Conservation (phyloP, 2,888 invertebrate genomes). For the Lordiphosa andalusiaca region DNA sequence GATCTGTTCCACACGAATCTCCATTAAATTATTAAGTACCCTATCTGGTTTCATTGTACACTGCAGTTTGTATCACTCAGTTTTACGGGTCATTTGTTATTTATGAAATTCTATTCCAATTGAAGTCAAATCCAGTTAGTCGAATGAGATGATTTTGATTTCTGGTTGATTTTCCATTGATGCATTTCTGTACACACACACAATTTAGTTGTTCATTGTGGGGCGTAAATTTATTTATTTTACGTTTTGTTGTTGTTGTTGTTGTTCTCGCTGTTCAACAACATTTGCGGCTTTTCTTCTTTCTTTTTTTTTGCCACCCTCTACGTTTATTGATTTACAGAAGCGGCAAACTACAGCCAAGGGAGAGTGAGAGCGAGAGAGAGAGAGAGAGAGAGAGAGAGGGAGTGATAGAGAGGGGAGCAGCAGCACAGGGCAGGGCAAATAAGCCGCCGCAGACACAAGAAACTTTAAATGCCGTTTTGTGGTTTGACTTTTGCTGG, state of each 20-base stretch:
- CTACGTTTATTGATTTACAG: slow-evolving; percentile 73
- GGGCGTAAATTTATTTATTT: slow-evolving; percentile 28
- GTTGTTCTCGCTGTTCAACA: slow-evolving; percentile 26
- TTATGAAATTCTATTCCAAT: slow-evolving; percentile 17
- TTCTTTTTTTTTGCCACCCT: slow-evolving; percentile 63
- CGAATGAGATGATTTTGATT: too few relatives aligned
- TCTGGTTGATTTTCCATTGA: neutral
- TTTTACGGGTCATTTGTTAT: slow-evolving; percentile 25
- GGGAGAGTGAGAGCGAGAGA: neutral
- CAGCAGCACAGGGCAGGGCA: slow-evolving; percentile 46
- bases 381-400: slow-evolving; percentile 10
- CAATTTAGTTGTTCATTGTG: neutral
- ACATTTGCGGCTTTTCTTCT: slow-evolving; percentile 58
- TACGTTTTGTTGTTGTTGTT: slow-evolving; percentile 9
- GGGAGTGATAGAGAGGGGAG: slow-evolving; percentile 6
- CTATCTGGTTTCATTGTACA: neutral
- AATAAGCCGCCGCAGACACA: slow-evolving; percentile 59
- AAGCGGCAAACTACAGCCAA: slow-evolving; percentile 37
- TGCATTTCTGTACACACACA: slow-evolving; percentile 2
- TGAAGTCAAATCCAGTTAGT: neutral
- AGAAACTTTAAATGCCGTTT: slow-evolving; percentile 66
- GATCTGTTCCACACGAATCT: too few relatives aligned
- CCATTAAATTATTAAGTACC: too few relatives aligned
- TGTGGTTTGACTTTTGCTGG: slow-evolving; percentile 56
- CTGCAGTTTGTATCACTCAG: neutral